phyloP scores from a whole-genome alignment of 2,113 vertebrate genomes.

The Tautogolabrus adspersus region DNA sequence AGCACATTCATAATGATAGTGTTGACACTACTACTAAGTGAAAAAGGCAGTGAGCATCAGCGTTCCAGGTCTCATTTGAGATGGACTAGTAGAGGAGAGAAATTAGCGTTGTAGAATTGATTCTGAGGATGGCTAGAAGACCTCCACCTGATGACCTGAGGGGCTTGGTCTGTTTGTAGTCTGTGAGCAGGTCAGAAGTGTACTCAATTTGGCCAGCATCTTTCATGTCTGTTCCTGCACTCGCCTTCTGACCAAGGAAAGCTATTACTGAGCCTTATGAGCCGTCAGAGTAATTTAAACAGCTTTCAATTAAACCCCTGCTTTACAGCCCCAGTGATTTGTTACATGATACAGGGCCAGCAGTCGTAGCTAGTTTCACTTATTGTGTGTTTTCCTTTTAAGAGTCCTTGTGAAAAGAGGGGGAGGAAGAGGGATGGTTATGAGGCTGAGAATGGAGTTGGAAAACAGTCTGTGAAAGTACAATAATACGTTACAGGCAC shows the following conservation, averaged over 20 bases:
- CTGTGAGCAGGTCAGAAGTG: neutral
- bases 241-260: constrained; percentile 3
- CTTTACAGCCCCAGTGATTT: constrained; percentile 54
- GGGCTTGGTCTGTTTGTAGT: no score
- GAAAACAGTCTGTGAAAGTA: constrained; percentile 52
- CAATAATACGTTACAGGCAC: constrained; percentile 30
- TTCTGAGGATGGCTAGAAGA: no score
- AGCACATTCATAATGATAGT: no score
- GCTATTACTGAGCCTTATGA: constrained; percentile 18
- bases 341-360: constrained; percentile 15
- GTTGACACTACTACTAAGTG: no score
- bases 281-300: constrained; percentile 27
- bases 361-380: constrained; percentile 30
- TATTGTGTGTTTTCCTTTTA: constrained; percentile 32
- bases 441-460: constrained; percentile 48
- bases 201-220: neutral
- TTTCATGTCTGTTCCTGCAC: neutral
- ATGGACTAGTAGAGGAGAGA: no score
- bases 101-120: no score
- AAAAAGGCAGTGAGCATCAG: no score
- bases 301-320: constrained; percentile 11
- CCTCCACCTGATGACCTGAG: no score
- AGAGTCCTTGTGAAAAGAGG: constrained; percentile 45
- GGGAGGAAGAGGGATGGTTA: constrained; percentile 38
- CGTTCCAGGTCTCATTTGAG: no score